Conservation (phyloP, 2,797 vertebrate species). For the Centroberyx gerrardi region DNA sequence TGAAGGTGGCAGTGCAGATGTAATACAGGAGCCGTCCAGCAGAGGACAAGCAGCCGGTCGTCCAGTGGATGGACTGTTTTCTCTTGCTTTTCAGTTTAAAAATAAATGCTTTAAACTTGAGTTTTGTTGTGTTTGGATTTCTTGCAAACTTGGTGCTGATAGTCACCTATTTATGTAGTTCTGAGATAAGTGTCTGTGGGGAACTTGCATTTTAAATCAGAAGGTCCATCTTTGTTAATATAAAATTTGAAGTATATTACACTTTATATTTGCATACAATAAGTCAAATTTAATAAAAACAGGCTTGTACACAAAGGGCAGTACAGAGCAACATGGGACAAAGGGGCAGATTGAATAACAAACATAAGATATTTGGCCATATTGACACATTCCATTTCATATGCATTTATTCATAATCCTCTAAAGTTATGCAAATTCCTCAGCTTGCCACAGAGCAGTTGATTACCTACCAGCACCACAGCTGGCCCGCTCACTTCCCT, state of each 20-base stretch:
- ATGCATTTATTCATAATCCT: no score
- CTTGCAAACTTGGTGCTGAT: background rate
- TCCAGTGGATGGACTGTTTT: conserved; percentile 22
- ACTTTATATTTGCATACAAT: background rate
- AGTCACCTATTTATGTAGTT: background rate
- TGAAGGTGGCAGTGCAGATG: conserved; percentile 21
- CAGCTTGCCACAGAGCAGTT: background rate
- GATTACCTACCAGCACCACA: background rate
- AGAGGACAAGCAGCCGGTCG: conserved; percentile 47
- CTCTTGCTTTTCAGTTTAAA: background rate
- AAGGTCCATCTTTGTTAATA: background rate
- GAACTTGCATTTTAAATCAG: no score
- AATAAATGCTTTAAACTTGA: conserved; percentile 60
- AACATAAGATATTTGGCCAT: no score
- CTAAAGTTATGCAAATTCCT: background rate
- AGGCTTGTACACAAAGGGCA: no score
- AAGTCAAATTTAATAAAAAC: background rate
- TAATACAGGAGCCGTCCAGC: conserved; percentile 49
- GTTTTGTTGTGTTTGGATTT: conserved; percentile 14
- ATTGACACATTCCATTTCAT: no score
- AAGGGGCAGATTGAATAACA: no score
- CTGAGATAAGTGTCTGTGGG: background rate
- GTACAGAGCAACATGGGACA: background rate
- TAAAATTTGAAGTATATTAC: no score
- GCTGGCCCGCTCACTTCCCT: background rate